Evolutionary conservation across 2,113 vertebrate species (phyloP).

Genomic region (Eidolon helvum): DNA sequence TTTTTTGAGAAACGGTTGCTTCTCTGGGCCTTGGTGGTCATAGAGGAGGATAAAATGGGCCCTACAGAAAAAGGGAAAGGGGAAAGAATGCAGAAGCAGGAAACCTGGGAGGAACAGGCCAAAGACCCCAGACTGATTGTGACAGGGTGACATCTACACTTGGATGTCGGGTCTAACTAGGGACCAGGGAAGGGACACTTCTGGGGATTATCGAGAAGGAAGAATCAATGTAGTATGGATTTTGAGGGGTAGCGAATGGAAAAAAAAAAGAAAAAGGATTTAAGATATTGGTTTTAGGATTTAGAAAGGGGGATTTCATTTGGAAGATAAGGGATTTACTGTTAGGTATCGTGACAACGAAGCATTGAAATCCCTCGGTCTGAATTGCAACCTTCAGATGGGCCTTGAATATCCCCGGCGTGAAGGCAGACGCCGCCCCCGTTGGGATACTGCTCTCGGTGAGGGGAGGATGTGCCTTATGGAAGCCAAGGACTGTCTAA

Average conservation of each 20-base stretch:
- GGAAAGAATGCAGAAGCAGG: neutral
- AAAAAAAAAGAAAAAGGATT: conserved; percentile 34
- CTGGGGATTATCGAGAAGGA: conserved; percentile 52
- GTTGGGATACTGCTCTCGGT: neutral
- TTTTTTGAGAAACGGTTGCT: neutral
- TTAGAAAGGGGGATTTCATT: conserved; percentile 67
- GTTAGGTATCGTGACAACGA: conserved; percentile 61
- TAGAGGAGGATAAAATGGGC: neutral
- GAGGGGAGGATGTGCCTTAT: neutral
- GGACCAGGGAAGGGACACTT: conserved; percentile 14
- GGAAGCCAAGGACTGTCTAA: neutral
- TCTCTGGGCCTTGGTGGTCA: neutral
- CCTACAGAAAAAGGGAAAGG: neutral
- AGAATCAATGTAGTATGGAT: conserved; percentile 65
- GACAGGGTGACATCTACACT: conserved; percentile 18
- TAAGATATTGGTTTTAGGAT: conserved; percentile 70
- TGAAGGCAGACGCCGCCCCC: neutral
- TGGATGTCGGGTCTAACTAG: conserved; percentile 41
- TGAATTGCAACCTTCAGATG: conserved; percentile 43
- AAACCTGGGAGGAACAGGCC: neutral
- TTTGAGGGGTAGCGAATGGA: conserved; percentile 36
- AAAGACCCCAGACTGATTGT: neutral
- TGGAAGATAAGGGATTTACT: conserved; percentile 58
- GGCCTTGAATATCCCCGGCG: neutral
- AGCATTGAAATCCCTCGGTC: neutral